A percentile compares a stretch with the other conserved stretches of the same genome.
Evolutionary conservation across 2,797 vertebrate species (phyloP).

Genomic region (Sebastiscus tertius): DNA sequence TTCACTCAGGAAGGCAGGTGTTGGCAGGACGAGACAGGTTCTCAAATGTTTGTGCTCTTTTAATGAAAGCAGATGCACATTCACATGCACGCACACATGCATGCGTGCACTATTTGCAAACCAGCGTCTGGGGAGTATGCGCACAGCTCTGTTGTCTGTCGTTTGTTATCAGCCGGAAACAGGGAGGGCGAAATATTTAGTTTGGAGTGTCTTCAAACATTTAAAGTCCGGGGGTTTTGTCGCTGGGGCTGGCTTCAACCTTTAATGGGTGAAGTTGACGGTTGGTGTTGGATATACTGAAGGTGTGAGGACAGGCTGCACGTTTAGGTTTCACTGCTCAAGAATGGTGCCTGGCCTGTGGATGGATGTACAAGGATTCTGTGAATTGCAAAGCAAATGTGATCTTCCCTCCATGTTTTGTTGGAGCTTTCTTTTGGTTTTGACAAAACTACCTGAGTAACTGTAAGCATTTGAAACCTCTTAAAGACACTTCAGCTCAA

Average conservation of each 20-base stretch:
- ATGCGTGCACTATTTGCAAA: slow-evolving; percentile 6
- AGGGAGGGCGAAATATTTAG: slow-evolving; percentile 54
- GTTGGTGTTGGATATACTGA: neutral
- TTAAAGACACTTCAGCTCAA: neutral
- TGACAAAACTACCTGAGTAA: neutral
- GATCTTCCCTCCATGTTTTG: neutral
- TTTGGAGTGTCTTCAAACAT: slow-evolving; percentile 44
- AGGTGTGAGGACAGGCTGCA: neutral
- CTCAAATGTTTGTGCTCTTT: slow-evolving; percentile 63
- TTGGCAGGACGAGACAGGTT: slow-evolving; percentile 71
- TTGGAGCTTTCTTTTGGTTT: neutral
- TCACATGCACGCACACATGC: slow-evolving; percentile 1
- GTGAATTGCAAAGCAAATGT: neutral
- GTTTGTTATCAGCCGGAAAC: slow-evolving; percentile 65
- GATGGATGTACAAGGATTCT: neutral
- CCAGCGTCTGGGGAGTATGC: slow-evolving; percentile 40
- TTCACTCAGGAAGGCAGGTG: slow-evolving; percentile 68
- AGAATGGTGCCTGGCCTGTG: neutral
- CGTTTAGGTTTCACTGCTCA: neutral
- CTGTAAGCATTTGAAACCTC: neutral
- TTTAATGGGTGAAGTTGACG: neutral
- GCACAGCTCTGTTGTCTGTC: slow-evolving; percentile 41
- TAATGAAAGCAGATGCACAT: slow-evolving; percentile 56
- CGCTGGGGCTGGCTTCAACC: slow-evolving; percentile 11
- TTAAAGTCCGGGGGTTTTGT: slow-evolving; percentile 44